phyloP scores from a whole-genome alignment of 2,888 invertebrate species.

The Bellardia bayeri region DNA sequence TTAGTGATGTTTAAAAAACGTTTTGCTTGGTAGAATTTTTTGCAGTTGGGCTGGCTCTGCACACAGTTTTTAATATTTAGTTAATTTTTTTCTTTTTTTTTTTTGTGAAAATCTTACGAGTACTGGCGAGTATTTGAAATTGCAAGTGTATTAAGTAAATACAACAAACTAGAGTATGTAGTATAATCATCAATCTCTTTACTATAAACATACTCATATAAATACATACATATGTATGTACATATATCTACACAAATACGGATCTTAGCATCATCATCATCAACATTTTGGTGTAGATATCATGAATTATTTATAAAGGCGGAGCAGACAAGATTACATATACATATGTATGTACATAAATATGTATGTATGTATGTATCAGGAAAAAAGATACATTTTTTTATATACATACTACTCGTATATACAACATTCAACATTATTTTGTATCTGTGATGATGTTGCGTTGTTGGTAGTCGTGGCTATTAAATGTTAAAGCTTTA shows the following conservation, averaged over 20 bases:
- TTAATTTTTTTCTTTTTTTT: conserved; percentile 12
- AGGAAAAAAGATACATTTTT: conserved; percentile 10
- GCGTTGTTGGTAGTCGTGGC: conserved; percentile 66
- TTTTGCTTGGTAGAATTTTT: conserved; percentile 66
- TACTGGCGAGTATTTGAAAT: conserved; percentile 42
- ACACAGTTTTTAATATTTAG: conserved; percentile 52
- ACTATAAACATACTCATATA: conserved; percentile 23
- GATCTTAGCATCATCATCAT: conserved; percentile 76
- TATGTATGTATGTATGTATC: conserved; percentile 1
- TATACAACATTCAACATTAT: conserved; percentile 39
- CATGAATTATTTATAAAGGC: conserved; percentile 85
- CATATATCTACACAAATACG: conserved; percentile 62
- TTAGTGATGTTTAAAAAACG: conserved; percentile 73
- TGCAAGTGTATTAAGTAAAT: conserved; percentile 64
- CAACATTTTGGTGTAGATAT: conserved; percentile 75
- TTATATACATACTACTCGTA: conserved; percentile 17
- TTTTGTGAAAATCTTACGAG: conserved; percentile 11
- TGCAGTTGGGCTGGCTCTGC: conserved; percentile 37
- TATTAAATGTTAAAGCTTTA: conserved; percentile 73
- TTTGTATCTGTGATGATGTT: conserved; percentile 55
- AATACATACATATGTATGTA: conserved; percentile 58
- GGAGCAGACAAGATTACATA: conserved; percentile 83
- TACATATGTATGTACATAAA: background rate
- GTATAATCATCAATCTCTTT: conserved; percentile 39
- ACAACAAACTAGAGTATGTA: conserved; percentile 44